Evolutionary conservation across 2,888 invertebrate genomes (phyloP).

Genomic region (Epinotia brunnichana): DNA sequence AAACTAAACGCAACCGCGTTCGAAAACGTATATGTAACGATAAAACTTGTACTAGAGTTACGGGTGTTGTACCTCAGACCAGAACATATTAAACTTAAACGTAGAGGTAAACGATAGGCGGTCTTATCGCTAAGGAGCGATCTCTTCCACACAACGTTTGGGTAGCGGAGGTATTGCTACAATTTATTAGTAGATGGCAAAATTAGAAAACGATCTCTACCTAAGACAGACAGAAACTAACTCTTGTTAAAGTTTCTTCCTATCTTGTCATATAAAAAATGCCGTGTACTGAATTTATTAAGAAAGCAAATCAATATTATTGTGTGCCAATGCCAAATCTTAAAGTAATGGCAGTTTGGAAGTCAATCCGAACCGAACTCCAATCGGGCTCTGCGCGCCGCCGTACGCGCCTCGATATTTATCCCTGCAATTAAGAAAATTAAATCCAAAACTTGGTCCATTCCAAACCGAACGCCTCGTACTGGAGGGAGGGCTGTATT

Average conservation of each 20-base stretch:
- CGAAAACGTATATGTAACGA: no score
- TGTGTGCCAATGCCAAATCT: background rate
- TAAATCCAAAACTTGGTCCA: conserved; percentile 38
- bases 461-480: conserved; percentile 31
- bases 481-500: conserved; percentile 11
- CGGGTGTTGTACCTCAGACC: no score
- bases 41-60: no score
- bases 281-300: background rate
- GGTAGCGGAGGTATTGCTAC: no score
- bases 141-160: no score
- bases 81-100: no score
- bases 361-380: conserved; percentile 33
- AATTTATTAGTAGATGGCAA: no score
- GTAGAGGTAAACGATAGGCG: no score
- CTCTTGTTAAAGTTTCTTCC: background rate
- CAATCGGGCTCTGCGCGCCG: conserved; percentile 8
- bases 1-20: no score
- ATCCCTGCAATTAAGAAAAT: conserved; percentile 40
- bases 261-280: background rate
- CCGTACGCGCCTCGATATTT: conserved; percentile 26
- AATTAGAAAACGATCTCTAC: no score
- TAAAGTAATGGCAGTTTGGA: conserved; percentile 20
- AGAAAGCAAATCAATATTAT: background rate
- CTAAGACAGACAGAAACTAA: no score
- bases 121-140: no score